Percentiles rank a stretch among this genome's conserved stretches.
Conservation (phyloP, 1,140 invertebrate species). For the Zaprionus tsacasi region DNA sequence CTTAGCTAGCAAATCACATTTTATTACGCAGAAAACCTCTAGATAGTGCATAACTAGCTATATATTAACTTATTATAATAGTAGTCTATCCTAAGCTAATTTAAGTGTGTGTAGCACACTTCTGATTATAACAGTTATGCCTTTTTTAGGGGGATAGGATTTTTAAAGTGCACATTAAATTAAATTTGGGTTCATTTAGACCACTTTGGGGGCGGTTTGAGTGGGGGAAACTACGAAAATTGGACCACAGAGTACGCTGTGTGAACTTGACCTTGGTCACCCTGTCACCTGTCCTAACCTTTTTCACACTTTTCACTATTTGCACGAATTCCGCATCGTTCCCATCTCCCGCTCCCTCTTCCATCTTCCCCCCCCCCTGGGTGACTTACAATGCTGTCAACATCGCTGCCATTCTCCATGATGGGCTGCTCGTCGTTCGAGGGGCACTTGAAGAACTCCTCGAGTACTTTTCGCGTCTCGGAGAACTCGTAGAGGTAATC, state of each 20-base stretch:
- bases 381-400: conserved; percentile 81
- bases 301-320: neutral
- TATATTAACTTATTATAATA: neutral
- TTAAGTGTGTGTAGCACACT: too few species aligned
- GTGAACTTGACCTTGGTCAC: neutral
- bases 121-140: too few species aligned
- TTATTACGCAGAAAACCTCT: too few species aligned
- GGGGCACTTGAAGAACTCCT: conserved; percentile 95
- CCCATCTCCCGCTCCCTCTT: neutral
- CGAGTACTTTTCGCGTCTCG: conserved; percentile 95
- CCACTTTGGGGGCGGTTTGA: neutral
- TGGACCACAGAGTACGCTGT: neutral
- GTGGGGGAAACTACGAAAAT: neutral
- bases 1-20: too few species aligned
- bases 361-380: neutral
- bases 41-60: neutral
- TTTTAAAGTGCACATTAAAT: neutral
- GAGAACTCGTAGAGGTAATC: conserved; percentile 96
- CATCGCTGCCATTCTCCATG: conserved; percentile 81
- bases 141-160: too few species aligned
- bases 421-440: conserved; percentile 86
- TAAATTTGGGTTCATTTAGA: neutral
- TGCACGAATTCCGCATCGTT: neutral
- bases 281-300: neutral
- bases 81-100: neutral